phyloP scores from a whole-genome alignment of 2,797 vertebrate genomes.

The Macropus fuliginosus region DNA sequence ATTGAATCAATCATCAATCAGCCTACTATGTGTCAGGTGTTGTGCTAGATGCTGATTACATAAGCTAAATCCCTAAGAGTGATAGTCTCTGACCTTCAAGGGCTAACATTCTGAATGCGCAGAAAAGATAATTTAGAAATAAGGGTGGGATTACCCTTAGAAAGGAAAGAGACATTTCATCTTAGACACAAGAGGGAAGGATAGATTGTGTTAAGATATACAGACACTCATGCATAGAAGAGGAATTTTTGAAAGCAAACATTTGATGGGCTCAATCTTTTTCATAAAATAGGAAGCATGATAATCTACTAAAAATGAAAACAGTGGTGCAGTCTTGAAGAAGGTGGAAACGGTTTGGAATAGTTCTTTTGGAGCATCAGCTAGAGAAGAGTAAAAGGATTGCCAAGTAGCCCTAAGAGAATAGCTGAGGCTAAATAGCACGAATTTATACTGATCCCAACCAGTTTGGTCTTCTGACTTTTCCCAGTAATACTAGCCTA shows the following conservation, averaged over 20 bases:
- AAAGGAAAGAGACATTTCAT: not conserved
- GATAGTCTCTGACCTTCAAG: not conserved
- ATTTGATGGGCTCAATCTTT: not conserved
- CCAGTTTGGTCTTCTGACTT: not conserved
- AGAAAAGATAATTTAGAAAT: not conserved
- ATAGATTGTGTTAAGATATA: not conserved
- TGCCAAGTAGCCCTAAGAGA: not conserved
- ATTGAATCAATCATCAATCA: not conserved
- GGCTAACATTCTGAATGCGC: not conserved
- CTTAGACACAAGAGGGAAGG: not conserved
- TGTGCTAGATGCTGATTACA: not conserved
- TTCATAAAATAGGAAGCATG: not conserved
- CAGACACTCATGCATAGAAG: not conserved
- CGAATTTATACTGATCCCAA: not conserved
- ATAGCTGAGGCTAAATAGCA: not conserved
- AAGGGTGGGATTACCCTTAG: not conserved
- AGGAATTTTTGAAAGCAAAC: not conserved
- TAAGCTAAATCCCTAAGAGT: not conserved
- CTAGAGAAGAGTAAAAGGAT: slow-evolving; percentile 18
- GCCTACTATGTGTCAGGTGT: not conserved
- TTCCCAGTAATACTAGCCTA: not conserved
- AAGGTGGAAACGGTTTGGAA: not conserved
- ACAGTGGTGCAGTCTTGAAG: not conserved
- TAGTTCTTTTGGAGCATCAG: not conserved
- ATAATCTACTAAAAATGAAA: not conserved